phyloP scores from a whole-genome alignment of 1,140 invertebrate genomes.

The Zaprionus vittiger region DNA sequence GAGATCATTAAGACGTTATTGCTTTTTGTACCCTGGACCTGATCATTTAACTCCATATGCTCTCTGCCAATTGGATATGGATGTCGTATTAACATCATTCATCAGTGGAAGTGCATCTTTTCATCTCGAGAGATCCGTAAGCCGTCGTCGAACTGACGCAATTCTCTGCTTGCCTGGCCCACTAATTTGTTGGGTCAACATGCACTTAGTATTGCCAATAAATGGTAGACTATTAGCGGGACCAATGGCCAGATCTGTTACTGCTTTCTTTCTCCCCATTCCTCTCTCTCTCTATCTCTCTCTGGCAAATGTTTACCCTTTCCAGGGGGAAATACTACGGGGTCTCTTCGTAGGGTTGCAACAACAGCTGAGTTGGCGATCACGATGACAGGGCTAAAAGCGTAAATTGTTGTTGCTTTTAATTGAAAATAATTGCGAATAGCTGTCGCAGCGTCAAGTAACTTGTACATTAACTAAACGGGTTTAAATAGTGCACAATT shows the following conservation, averaged over 20 bases:
- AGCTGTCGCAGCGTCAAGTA: conserved; percentile 11
- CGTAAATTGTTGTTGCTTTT: conserved; percentile 41
- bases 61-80: conserved; percentile 36
- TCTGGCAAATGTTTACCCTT: conserved; percentile 33
- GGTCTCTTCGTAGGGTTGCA: conserved; percentile 18
- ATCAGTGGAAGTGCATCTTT: conserved; percentile 46
- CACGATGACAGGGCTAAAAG: conserved; percentile 71
- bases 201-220: conserved; percentile 23
- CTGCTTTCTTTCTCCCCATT: neutral
- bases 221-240: conserved; percentile 31
- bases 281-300: neutral
- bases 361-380: neutral
- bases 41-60: conserved; percentile 20
- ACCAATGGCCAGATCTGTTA: conserved; percentile 6
- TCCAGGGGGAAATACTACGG: conserved; percentile 3
- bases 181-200: conserved; percentile 70
- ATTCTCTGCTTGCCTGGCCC: conserved; percentile 44
- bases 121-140: conserved; percentile 26
- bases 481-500: conserved; percentile 59
- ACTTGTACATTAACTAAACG: conserved; percentile 54
- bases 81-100: conserved; percentile 32
- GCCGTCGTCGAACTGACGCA: conserved; percentile 46
- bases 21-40: conserved; percentile 19
- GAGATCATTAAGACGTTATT: conserved; percentile 31
- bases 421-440: conserved; percentile 72